Evolutionary conservation across 2,888 invertebrate species (phyloP).

Genomic region (Automeris io): DNA sequence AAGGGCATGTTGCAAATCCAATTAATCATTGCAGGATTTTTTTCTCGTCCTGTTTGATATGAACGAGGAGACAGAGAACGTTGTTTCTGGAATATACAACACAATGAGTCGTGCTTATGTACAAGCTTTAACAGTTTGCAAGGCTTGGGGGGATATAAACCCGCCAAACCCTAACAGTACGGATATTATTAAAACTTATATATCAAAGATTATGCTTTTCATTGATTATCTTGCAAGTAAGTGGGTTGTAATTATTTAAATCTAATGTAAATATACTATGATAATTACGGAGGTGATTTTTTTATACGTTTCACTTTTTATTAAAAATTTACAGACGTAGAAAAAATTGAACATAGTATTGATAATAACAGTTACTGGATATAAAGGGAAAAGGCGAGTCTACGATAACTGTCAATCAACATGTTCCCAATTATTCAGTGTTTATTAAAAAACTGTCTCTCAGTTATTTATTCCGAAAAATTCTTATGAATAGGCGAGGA

Average conservation of each 20-base stretch:
- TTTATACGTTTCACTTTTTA: too few species aligned
- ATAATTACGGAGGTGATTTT: too few species aligned
- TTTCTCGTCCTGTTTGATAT: slow-evolving; percentile 48
- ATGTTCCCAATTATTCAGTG: too few species aligned
- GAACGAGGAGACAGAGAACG: slow-evolving; percentile 54
- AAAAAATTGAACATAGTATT: too few species aligned
- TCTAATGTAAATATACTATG: too few species aligned
- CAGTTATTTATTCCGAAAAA: too few species aligned
- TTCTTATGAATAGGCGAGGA: too few species aligned
- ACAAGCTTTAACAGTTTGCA: slow-evolving; percentile 46
- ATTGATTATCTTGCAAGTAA: slow-evolving; percentile 64
- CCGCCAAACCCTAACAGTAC: slow-evolving; percentile 62
- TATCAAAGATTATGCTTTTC: slow-evolving; percentile 61
- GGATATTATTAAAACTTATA: slow-evolving; percentile 50
- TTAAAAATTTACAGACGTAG: too few species aligned
- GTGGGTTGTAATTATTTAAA: slow-evolving; percentile 20
- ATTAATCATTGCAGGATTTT: slow-evolving; percentile 46
- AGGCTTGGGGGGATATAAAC: slow-evolving; percentile 64
- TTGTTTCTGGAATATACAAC: slow-evolving; percentile 60
- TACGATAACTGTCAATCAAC: too few species aligned
- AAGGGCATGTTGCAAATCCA: background rate
- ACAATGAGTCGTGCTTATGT: slow-evolving; percentile 47
- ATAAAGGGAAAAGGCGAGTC: too few species aligned
- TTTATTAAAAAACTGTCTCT: too few species aligned
- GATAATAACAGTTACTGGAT: too few species aligned